Base-by-base conservation (phyloP, 2,888 invertebrate species). In the Branchinecta sandiegonensis region DNA sequence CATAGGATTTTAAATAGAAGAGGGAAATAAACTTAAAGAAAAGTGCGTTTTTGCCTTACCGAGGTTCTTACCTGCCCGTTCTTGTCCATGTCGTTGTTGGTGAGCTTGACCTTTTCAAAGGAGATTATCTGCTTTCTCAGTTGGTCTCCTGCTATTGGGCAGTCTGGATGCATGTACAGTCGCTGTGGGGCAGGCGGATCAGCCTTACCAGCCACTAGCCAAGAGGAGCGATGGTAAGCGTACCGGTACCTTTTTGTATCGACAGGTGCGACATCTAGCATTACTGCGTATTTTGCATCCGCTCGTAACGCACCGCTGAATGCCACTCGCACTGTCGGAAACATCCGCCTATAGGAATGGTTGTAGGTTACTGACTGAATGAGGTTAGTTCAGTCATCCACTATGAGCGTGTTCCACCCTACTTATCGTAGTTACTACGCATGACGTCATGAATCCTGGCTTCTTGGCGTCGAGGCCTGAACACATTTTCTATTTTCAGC, bases 181-280 rank as follows among this genome's bases (percentile, higher is more conserved):
- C 95, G 83, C 72, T 90, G 88, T 71, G 94, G 94, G 48, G 92
- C 88, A 75, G 95, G 94, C 13, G 94, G 95, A 82, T 97, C 96
- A 65, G 96, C 96, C 80, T 97, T 96, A 72, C 96, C 96, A 46
- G 96, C 96, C 74, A 95, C 94, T 76, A 95, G 83, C 96, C 96
- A 97, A 68, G 94, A 94, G 73, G 94, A 94, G 76, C 94, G 87
- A 83, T 96, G 96, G 83, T 97, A 97, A 73, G 96, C 95, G 83
- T 97, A 97, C 72, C 94, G 87, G 81, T 94, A 94, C 69, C 96
- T 85, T 80, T 95, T 92, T 80, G 90, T 90, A 82, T 97, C 96
- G 76, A 96, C 92, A 71, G 95, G 94, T 72, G 95, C 90, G 76
- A 96, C 92, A 82, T 97, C 96, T 83, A 97, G 84, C 74, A 95